phyloP scores from a whole-genome alignment of 2,888 invertebrate species.

The Apoderus coryli region DNA sequence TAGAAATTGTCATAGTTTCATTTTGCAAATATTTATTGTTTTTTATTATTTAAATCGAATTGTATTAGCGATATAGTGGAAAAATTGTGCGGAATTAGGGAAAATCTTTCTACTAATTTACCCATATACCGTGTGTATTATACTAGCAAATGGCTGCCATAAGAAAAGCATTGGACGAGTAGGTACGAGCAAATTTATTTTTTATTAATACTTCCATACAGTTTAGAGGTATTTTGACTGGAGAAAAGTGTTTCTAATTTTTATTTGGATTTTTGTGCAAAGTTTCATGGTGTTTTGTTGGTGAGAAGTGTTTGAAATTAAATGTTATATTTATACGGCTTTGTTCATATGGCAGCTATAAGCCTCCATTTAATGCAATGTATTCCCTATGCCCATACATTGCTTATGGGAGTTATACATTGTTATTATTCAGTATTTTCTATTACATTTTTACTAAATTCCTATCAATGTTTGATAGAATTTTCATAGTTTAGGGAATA shows the following conservation, averaged over 20 bases:
- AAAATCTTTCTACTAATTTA: slow-evolving; percentile 17
- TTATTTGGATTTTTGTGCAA: slow-evolving; percentile 24
- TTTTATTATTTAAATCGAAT: slow-evolving; percentile 24
- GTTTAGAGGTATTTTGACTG: slow-evolving; percentile 20
- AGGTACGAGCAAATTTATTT: slow-evolving; percentile 17
- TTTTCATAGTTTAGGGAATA: too few relatives aligned
- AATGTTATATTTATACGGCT: slow-evolving; percentile 26
- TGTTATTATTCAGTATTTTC: too few relatives aligned
- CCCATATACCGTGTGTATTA: slow-evolving; percentile 30
- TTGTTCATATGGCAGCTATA: slow-evolving; percentile 34
- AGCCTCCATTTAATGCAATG: slow-evolving; percentile 34
- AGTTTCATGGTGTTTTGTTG: slow-evolving; percentile 16
- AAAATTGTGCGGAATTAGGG: slow-evolving; percentile 17
- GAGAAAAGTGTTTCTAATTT: slow-evolving; percentile 21
- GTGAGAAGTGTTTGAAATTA: slow-evolving; percentile 16
- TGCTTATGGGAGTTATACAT: slow-evolving; percentile 19
- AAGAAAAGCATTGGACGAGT: slow-evolving; percentile 35
- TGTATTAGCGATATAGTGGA: slow-evolving; percentile 20
- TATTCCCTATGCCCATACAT: slow-evolving; percentile 25
- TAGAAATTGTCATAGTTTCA: slow-evolving; percentile 37
- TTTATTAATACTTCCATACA: slow-evolving; percentile 15
- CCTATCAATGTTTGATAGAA: too few relatives aligned
- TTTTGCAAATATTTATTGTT: slow-evolving; percentile 28
- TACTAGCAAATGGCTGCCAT: slow-evolving; percentile 39
- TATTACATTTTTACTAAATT: too few relatives aligned